Evolutionary conservation across 2,113 vertebrate species (phyloP).

Genomic region (Meriones unguiculatus): DNA sequence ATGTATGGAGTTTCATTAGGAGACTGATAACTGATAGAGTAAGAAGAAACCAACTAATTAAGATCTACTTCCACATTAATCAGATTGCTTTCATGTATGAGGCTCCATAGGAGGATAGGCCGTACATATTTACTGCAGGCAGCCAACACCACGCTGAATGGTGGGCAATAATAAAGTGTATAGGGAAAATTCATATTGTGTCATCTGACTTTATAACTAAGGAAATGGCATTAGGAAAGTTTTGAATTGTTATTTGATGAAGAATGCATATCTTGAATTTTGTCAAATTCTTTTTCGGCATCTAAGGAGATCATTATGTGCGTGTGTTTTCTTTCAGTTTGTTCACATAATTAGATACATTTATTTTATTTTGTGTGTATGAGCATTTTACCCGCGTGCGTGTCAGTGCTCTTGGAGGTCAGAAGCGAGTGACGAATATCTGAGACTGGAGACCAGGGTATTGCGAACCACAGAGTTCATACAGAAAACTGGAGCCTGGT

Average conservation of each 20-base stretch:
- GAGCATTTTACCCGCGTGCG: neutral
- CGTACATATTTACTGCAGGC: neutral
- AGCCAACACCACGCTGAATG: neutral
- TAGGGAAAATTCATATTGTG: neutral
- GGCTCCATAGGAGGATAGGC: neutral
- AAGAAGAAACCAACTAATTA: neutral
- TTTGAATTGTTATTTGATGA: neutral
- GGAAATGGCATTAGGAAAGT: neutral
- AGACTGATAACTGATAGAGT: neutral
- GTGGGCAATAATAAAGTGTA: neutral
- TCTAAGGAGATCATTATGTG: too few species aligned
- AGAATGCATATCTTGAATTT: neutral
- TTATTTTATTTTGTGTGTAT: neutral
- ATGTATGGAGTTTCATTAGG: neutral
- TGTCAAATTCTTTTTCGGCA: too few species aligned
- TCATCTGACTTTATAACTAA: neutral
- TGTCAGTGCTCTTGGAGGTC: neutral
- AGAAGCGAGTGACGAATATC: neutral
- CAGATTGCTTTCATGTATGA: neutral
- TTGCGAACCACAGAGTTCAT: neutral
- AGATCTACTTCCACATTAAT: neutral
- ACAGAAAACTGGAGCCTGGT: neutral
- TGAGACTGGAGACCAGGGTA: neutral
- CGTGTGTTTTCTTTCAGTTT: neutral
- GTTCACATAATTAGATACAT: neutral